Conservation (phyloP, 2,113 vertebrate species). For the Sterrhoptilus dennistouni region DNA sequence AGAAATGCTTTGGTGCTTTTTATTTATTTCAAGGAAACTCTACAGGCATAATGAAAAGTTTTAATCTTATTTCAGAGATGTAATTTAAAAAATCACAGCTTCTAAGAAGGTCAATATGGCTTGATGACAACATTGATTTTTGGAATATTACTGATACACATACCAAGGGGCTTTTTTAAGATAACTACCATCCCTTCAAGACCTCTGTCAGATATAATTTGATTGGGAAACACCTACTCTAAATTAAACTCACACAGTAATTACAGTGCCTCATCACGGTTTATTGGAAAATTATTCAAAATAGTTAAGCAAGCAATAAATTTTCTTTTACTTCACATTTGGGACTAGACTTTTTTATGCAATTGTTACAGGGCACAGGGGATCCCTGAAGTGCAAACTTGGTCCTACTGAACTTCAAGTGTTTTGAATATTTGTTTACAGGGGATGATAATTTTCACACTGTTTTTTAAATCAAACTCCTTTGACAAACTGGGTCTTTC, state of each 20-base stretch:
- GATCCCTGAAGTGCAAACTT: not conserved
- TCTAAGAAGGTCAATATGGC: slow-evolving; percentile 45
- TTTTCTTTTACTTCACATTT: not conserved
- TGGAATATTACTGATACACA: slow-evolving; percentile 41
- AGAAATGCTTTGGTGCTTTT: not conserved
- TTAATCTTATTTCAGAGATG: slow-evolving; percentile 40
- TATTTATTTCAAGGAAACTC: slow-evolving; percentile 39
- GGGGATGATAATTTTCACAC: not conserved
- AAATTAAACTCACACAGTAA: not conserved
- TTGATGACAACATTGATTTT: slow-evolving; percentile 54
- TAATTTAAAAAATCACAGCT: slow-evolving; percentile 47
- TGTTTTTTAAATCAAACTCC: not conserved
- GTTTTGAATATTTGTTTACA: not conserved
- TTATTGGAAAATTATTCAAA: slow-evolving; percentile 23
- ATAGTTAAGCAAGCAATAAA: not conserved
- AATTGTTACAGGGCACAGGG: not conserved
- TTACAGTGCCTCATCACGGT: not conserved
- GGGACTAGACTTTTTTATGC: not conserved
- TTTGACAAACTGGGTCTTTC: not conserved
- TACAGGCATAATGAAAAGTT: slow-evolving; percentile 20
- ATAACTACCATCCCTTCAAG: not conserved
- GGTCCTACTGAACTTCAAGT: not conserved
- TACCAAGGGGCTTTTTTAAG: not conserved
- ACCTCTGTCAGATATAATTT: not conserved
- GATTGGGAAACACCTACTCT: slow-evolving; percentile 20